These are phyloP conservation scores for Dolichotis patagonum DNA, from an alignment of 2,113 vertebrate species.

Conservation along the genomic window DNA sequence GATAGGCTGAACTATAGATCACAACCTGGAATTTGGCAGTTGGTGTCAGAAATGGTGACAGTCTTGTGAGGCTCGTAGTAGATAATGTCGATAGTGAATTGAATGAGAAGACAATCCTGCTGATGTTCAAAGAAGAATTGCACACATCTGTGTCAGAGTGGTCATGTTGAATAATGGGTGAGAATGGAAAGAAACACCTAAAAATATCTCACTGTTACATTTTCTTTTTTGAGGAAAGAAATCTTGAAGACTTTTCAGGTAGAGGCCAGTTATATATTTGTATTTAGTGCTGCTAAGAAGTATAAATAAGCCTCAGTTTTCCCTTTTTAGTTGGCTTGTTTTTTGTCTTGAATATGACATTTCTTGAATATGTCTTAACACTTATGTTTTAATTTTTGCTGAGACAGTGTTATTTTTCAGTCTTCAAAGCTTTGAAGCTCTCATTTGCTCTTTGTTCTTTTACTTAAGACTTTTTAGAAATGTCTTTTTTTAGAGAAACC, in stretches of 20 bases:
- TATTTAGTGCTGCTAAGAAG: not conserved
- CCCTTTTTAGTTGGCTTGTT: not conserved
- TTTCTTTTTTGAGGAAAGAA: constrained; percentile 20
- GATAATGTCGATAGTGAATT: not conserved
- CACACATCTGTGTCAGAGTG: not conserved
- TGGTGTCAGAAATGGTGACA: not conserved
- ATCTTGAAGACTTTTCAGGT: not conserved
- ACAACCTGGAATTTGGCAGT: not conserved
- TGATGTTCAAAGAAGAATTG: not conserved
- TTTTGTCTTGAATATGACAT: not conserved
- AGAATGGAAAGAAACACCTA: not conserved
- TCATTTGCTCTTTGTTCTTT: constrained; percentile 2
- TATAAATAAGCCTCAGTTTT: not conserved
- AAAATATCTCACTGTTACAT: not conserved
- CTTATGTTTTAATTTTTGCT: not conserved
- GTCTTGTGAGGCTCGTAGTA: not conserved
- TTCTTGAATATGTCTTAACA: not conserved
- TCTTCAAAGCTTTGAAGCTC: not conserved
- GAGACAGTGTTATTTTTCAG: not conserved
- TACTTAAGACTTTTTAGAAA: not conserved
- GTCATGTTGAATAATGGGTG: not conserved
- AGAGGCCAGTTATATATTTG: not conserved
- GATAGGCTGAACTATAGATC: not conserved
- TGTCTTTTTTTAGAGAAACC: not conserved
- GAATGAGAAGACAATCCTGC: not conserved